Percentiles rank a stretch among this genome's conserved stretches.
Evolutionary conservation across 2,888 invertebrate genomes (phyloP).

Genomic region (Micropterix aruncella): DNA sequence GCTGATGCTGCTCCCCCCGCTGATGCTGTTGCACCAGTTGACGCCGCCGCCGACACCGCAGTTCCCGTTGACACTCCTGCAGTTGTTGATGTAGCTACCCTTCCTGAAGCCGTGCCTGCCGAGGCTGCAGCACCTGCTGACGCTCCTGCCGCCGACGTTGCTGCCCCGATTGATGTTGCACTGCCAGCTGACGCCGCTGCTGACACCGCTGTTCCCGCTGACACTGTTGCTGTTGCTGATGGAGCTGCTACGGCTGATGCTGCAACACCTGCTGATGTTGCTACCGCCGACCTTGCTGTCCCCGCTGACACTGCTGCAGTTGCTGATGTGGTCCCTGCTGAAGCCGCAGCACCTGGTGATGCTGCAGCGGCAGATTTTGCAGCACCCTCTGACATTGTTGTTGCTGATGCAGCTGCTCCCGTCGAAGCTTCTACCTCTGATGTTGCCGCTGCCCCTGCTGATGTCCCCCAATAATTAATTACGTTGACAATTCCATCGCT

Average conservation of each 20-base stretch:
- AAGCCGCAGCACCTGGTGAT: not conserved
- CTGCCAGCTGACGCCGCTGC: not conserved
- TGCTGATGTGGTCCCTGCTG: not conserved
- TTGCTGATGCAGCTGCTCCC: not conserved
- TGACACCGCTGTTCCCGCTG: not conserved
- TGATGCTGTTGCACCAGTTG: not conserved
- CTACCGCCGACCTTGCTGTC: not conserved
- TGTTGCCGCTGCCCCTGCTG: conserved; percentile 2
- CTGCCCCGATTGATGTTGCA: too few relatives aligned
- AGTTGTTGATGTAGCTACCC: conserved; percentile 4
- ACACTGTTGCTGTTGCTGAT: conserved; percentile 4
- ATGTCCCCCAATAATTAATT: too few relatives aligned
- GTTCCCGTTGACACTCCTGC: conserved; percentile 1
- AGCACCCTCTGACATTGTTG: not conserved
- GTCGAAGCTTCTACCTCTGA: conserved; percentile 1
- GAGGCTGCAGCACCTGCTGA: not conserved
- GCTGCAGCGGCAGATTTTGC: not conserved
- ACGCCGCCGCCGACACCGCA: not conserved
- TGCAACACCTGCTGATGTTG: not conserved
- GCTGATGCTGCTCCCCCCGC: too few relatives aligned
- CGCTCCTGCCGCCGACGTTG: not conserved
- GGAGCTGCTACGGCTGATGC: conserved; percentile 2
- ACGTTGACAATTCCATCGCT: too few relatives aligned
- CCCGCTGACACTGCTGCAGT: not conserved
- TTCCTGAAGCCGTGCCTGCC: not conserved